Conservation (phyloP, 2,888 invertebrate genomes). For the Hemistola chrysoprasaria region DNA sequence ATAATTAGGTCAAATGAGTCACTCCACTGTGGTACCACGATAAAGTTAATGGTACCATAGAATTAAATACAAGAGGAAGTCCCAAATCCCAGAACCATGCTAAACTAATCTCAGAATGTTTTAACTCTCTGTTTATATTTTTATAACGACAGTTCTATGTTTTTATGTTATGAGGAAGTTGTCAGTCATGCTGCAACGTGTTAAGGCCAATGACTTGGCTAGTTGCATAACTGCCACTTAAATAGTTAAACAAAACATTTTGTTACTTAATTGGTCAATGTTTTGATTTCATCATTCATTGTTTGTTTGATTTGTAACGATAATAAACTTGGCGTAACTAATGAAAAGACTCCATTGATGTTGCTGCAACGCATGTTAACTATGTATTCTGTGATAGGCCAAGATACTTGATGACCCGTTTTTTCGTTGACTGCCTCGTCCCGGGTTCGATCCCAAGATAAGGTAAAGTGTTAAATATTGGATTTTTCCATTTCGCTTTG, state of each 20-base stretch:
- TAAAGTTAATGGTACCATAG: too few species aligned
- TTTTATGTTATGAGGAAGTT: constrained; percentile 21
- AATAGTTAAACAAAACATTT: constrained; percentile 18
- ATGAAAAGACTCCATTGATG: too few species aligned
- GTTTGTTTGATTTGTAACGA: constrained; percentile 9
- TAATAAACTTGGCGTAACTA: constrained; percentile 9
- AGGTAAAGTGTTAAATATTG: too few species aligned
- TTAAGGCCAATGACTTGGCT: constrained; percentile 43
- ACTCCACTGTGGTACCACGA: constrained; percentile 17
- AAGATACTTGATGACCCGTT: too few species aligned
- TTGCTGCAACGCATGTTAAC: too few species aligned
- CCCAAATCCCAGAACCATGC: too few species aligned
- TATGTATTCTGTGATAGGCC: too few species aligned
- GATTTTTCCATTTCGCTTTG: too few species aligned
- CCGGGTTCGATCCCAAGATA: too few species aligned
- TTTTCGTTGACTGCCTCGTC: too few species aligned
- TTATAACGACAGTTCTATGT: constrained; percentile 13
- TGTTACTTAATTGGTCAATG: constrained; percentile 15
- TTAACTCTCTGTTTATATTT: constrained; percentile 22
- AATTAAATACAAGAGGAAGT: too few species aligned
- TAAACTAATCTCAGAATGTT: constrained; percentile 3
- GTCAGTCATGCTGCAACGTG: constrained; percentile 12
- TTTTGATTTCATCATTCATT: constrained; percentile 18
- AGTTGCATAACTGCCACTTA: constrained; percentile 38
- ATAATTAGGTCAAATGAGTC: constrained; percentile 31